phyloP scores from a whole-genome alignment of 2,888 invertebrate genomes.

The Epinotia nisella region DNA sequence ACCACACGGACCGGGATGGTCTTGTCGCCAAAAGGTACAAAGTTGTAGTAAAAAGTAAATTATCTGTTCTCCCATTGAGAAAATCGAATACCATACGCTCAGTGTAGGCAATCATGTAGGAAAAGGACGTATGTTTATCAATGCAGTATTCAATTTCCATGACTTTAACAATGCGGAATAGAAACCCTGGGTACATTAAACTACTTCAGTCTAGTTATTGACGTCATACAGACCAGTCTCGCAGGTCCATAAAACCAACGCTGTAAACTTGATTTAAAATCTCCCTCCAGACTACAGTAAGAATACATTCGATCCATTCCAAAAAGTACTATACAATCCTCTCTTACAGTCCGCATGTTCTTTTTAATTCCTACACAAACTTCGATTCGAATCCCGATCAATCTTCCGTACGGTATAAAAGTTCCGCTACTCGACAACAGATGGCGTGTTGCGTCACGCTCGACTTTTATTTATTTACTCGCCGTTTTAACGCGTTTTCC shows the following conservation, averaged over 20 bases:
- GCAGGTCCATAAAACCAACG: constrained; percentile 18
- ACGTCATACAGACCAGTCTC: constrained; percentile 3
- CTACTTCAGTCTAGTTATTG: background rate
- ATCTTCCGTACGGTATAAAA: constrained; percentile 52
- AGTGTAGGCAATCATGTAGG: too few species aligned
- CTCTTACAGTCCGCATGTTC: background rate
- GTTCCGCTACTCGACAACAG: constrained; percentile 50
- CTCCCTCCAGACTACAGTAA: background rate
- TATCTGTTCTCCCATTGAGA: too few species aligned
- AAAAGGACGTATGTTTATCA: too few species aligned
- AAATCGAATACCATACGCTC: too few species aligned
- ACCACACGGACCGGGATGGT: too few species aligned
- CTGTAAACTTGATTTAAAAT: constrained; percentile 27
- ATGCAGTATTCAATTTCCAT: too few species aligned
- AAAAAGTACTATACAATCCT: constrained; percentile 7
- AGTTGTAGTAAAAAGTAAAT: too few species aligned
- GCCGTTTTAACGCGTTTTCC: constrained; percentile 50
- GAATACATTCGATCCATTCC: background rate
- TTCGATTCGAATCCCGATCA: constrained; percentile 45
- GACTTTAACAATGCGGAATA: too few species aligned
- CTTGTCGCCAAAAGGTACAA: too few species aligned
- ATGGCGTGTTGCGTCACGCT: constrained; percentile 55
- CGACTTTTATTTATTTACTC: constrained; percentile 55
- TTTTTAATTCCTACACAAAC: background rate
- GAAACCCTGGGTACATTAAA: too few species aligned